Percentiles rank a stretch among this genome's conserved stretches.
Evolutionary conservation across 2,888 invertebrate species (phyloP).

Genomic region (Drosophila buzzatii): DNA sequence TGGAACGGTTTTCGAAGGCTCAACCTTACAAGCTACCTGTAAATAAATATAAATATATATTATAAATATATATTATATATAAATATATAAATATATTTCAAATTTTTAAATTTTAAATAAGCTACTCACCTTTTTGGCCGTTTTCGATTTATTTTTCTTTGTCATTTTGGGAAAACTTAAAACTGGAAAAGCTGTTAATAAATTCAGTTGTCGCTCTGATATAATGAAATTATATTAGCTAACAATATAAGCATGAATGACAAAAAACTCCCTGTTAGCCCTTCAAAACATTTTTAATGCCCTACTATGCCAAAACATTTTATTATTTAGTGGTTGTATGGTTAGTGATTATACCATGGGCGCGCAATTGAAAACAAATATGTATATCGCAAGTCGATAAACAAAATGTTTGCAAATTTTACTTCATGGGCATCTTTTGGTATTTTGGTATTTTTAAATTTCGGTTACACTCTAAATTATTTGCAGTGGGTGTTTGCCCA

Average conservation of each 20-base stretch:
- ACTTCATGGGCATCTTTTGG: constrained; percentile 6
- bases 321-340: no score
- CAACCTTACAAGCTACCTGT: not conserved
- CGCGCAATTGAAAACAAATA: not conserved
- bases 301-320: not conserved
- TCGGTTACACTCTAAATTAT: constrained; percentile 17
- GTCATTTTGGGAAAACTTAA: constrained; percentile 19
- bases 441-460: not conserved
- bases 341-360: no score
- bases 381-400: constrained; percentile 5
- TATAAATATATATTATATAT: not conserved
- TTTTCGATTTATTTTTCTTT: constrained; percentile 38
- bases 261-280: not conserved
- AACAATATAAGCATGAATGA: not conserved
- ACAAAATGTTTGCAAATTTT: not conserved
- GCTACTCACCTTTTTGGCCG: constrained; percentile 13
- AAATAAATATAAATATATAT: not conserved
- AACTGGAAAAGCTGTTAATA: not conserved
- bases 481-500: constrained; percentile 13
- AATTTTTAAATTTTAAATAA: not conserved
- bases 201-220: not conserved
- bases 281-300: not conserved
- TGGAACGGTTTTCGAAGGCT: not conserved
- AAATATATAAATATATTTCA: no score
- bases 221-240: not conserved